Percentiles rank a stretch among this genome's conserved stretches.
Conservation (phyloP, 2,888 invertebrate genomes). For the Quadroppia sp. region DNA sequence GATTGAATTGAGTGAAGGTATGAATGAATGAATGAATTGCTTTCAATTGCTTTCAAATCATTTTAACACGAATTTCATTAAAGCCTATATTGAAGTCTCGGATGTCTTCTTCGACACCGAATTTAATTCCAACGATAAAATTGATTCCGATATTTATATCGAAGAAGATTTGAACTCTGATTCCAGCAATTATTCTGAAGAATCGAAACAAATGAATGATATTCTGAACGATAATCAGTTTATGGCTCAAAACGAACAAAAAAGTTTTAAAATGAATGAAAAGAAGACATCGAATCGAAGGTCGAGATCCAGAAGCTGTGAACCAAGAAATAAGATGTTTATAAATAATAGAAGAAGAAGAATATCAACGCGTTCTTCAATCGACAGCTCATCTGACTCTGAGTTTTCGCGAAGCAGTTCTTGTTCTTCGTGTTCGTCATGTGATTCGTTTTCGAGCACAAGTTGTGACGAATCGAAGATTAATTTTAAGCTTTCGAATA, state of each 20-base stretch:
- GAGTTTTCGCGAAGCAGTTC: slow-evolving; percentile 1
- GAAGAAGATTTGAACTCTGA: not conserved
- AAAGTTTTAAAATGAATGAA: not conserved
- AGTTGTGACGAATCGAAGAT: slow-evolving; percentile 8
- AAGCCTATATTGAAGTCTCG: slow-evolving; percentile 31
- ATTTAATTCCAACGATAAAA: not conserved
- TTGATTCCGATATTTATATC: too few relatives aligned
- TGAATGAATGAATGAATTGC: too few relatives aligned
- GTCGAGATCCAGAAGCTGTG: slow-evolving; percentile 9
- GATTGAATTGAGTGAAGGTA: slow-evolving; percentile 23
- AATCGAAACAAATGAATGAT: not conserved
- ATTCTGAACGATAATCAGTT: not conserved
- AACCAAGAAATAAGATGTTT: slow-evolving; percentile 1
- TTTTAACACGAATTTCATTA: too few relatives aligned
- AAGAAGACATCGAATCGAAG: not conserved
- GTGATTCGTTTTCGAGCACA: slow-evolving; percentile 32
- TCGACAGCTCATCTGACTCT: slow-evolving; percentile 34
- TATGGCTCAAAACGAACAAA: slow-evolving; percentile 4
- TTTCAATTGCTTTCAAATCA: not conserved
- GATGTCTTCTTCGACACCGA: slow-evolving; percentile 20
- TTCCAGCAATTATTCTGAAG: not conserved
- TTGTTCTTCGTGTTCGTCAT: slow-evolving; percentile 38
- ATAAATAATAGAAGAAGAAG: slow-evolving; percentile 16
- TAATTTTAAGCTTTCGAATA: slow-evolving; percentile 16
- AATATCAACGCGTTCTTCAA: slow-evolving; percentile 39